Base-by-base conservation (phyloP, 2,797 vertebrate genomes). In the Dromococcyx pavoninus region DNA sequence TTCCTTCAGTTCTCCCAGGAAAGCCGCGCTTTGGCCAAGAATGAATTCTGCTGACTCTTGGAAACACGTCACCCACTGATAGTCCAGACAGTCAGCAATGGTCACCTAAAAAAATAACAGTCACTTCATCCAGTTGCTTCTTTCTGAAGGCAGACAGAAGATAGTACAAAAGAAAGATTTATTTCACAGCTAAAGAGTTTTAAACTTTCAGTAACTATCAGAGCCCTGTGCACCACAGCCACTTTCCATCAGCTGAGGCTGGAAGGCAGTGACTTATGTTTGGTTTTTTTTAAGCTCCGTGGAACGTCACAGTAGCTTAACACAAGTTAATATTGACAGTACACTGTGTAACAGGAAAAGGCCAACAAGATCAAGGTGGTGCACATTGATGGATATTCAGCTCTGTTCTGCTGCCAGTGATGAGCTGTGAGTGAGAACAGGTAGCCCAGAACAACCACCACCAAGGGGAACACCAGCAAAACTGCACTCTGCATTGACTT, bases 31-130 rank as follows among this genome's bases (percentile, higher is more conserved):
- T 92, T 99, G 99, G 75, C 99, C 99, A 74, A 99, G 98, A 94
- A 99, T 98, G 83, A 98, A 97, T 97, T 99, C 99, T 11, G 99
- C 99, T 58, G 98, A 97, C 62, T 99, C 99, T 96, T 99, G 99
- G 98, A 99, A 99, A 96, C 99, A 99, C 19, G 98, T 99, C 95
- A 99, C 98, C 99, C 99, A 99, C 97, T 99, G 99, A 96, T 99
- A 99, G 86, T 99, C 99, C 3, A 98, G 97, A 66, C 98, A 98
- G 97, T 99, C 99, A 17, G 99, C 98, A 94, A 99, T 98, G 96
- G 99, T 99, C 85, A 98, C 98, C 99, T 99, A 66, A 78, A 92
- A 92, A 96, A 54, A 51, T 16, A 53, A 32, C 19, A 54, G 17
- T 54, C 18, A 54, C 53, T 32, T 54, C 17, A 54, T 54, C 57